Evolutionary conservation across 2,797 vertebrate species (phyloP).

Genomic region (Myiothlypis chrysogaster): DNA sequence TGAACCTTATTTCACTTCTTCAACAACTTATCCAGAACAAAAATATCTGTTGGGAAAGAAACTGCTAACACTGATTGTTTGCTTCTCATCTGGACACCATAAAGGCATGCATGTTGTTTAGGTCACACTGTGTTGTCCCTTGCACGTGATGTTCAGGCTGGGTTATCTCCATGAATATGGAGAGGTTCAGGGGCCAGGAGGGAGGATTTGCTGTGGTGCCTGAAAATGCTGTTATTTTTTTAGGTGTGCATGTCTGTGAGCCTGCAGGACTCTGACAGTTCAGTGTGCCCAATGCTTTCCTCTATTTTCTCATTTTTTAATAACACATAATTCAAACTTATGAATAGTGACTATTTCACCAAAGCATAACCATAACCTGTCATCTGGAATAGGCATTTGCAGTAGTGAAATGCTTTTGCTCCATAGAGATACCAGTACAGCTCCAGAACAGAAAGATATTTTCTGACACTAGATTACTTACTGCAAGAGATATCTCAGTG

Average conservation of each 20-base stretch:
- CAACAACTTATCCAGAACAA: neutral
- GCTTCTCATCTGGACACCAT: neutral
- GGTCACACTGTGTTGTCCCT: neutral
- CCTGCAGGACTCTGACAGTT: neutral
- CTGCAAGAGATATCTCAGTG: neutral
- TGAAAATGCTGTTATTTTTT: neutral
- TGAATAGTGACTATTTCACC: neutral
- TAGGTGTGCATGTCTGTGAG: neutral
- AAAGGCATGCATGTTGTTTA: rapidly evolving
- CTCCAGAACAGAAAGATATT: neutral
- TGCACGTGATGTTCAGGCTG: neutral
- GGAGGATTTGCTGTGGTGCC: neutral
- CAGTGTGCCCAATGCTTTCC: rapidly evolving
- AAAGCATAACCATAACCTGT: neutral
- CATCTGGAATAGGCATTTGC: neutral
- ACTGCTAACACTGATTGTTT: neutral
- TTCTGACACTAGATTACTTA: neutral
- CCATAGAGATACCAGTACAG: neutral
- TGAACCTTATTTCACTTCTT: neutral
- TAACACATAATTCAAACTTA: neutral
- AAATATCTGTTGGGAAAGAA: neutral
- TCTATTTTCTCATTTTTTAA: neutral
- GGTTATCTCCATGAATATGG: neutral
- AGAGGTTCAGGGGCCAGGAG: neutral
- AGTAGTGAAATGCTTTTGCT: neutral